Base-by-base conservation (phyloP, 1,140 invertebrate genomes). In the Cylas formicarius region DNA sequence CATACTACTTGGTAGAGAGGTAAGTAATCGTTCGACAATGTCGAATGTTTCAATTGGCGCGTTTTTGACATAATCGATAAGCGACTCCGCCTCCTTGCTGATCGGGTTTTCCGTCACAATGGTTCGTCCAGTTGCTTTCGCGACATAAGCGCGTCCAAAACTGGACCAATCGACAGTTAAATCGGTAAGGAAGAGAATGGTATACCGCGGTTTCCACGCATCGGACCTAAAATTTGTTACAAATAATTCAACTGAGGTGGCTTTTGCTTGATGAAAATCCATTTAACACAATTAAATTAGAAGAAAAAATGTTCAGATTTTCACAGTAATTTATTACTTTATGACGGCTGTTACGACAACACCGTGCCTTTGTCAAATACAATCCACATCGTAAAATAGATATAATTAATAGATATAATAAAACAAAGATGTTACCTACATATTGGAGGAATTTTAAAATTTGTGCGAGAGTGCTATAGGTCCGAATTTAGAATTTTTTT, bases 81-180 rank as follows among this genome's bases (percentile, higher is more conserved):
- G 55, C 0, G 64, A 51, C 36, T 72, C 64, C 0, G 70, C 71
- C 50, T 76, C 72, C 6, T 62, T 50, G 0, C 68, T 69, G 42
- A 70, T 60, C 38, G 73, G 74, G 57, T 74, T 68, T 50, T 73
- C 72, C 0, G 74, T 76, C 28, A 75, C 49, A 16, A 76, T 66
- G 9, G 63, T 68, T 14, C 65, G 61, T 1, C 59, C 53, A 18
- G 63, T 61, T 9, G 66, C 46, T 14, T 49, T 54, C 1, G 67
- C 60, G 2, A 60, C 50, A 6, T 61, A 53, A 3, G 45, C 65
- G 61, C 46, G 66, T 53, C 52, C 53, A 22, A 65, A 65, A 9
- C 52, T 52, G 13, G 68, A 69, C 67, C 70, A 73, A 5, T 65
- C 62, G 8, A 74, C 63, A 7, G 63, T 58, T 4, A 67, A 62